Conservation (phyloP, 2,113 vertebrate species). For the Galeopterus variegatus region DNA sequence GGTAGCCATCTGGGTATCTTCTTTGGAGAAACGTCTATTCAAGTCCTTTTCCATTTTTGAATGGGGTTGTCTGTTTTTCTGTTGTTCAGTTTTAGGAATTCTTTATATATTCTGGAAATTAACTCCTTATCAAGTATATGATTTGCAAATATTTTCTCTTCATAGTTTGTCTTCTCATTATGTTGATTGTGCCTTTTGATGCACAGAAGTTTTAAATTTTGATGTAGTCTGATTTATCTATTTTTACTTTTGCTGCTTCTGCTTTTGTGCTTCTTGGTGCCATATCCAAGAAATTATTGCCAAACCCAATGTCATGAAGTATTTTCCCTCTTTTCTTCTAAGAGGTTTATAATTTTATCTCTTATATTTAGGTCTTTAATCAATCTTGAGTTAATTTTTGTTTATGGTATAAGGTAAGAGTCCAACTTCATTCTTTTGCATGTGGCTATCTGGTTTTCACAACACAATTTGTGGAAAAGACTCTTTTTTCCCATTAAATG, state of each 20-base stretch:
- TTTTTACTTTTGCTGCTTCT: not conserved
- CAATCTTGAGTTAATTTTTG: no score
- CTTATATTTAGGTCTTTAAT: no score
- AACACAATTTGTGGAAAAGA: no score
- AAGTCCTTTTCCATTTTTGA: not conserved
- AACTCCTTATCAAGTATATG: not conserved
- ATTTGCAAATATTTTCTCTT: not conserved
- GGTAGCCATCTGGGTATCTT: not conserved
- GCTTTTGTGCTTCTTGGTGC: not conserved
- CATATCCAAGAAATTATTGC: no score
- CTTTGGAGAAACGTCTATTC: not conserved
- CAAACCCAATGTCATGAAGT: no score
- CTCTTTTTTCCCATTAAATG: no score
- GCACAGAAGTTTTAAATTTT: not conserved
- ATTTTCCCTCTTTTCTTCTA: no score
- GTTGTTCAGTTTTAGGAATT: not conserved
- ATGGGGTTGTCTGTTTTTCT: not conserved
- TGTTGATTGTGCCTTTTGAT: no score
- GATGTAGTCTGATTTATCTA: not conserved
- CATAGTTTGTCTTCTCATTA: not conserved
- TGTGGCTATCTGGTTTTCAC: no score
- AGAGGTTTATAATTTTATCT: no score
- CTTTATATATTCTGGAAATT: not conserved
- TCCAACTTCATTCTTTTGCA: no score
- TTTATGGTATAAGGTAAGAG: no score